Conservation (phyloP, 1,140 invertebrate genomes). For the Micrasema minimum region DNA sequence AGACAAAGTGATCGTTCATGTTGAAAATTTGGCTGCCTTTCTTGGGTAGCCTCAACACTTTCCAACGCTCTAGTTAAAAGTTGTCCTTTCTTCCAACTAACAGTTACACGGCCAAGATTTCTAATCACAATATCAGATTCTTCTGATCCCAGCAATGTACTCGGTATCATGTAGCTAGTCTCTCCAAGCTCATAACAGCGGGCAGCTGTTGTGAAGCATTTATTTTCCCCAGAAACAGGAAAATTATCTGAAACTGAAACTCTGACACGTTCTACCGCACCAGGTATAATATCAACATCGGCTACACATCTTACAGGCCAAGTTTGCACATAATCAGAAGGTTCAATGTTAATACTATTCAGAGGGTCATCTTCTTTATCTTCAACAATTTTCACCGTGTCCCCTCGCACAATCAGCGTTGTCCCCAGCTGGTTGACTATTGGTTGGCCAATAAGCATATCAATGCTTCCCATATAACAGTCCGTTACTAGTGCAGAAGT, state of each 20-base stretch:
- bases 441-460: neutral
- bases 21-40: neutral
- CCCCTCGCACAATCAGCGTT: neutral
- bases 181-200: neutral
- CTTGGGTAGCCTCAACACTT: neutral
- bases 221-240: neutral
- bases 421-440: neutral
- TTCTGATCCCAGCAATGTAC: neutral
- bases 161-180: neutral
- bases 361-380: neutral
- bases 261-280: neutral
- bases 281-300: neutral
- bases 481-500: conserved; percentile 1
- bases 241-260: neutral
- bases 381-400: too few species aligned
- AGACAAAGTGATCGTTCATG: neutral
- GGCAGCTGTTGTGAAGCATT: neutral
- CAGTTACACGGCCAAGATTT: neutral
- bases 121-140: neutral
- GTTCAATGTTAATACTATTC: neutral
- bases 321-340: neutral
- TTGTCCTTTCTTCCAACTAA: neutral
- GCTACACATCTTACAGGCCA: neutral
- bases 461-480: neutral
- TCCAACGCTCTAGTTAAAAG: neutral